Conservation (phyloP, 2,797 vertebrate genomes). For the Silurus aristotelis region DNA sequence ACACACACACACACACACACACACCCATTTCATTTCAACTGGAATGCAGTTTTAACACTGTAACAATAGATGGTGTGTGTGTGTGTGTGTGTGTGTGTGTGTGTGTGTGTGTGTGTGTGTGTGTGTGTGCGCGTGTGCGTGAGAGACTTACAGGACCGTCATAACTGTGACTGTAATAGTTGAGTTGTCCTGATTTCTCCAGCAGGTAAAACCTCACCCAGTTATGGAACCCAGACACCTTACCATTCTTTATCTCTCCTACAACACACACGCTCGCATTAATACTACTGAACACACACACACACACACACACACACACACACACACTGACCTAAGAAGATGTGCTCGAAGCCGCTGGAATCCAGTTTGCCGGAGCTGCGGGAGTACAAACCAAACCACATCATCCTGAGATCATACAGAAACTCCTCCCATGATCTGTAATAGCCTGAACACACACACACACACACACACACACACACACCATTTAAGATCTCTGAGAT, state of each 20-base stretch:
- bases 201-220: slow-evolving; percentile 93
- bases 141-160: slow-evolving; percentile 84
- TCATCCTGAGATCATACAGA: slow-evolving; percentile 82
- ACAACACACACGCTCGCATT: slow-evolving; percentile 5
- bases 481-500: background rate
- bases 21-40: background rate
- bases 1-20: background rate
- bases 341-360: slow-evolving; percentile 95
- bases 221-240: slow-evolving; percentile 89
- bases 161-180: slow-evolving; percentile 92
- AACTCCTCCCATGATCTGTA: slow-evolving; percentile 84
- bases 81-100: slow-evolving; percentile 1
- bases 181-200: slow-evolving; percentile 79
- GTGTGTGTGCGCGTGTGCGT: no score
- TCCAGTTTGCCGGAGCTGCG: slow-evolving; percentile 72
- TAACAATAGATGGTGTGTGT: background rate
- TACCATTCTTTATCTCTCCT: slow-evolving; percentile 91
- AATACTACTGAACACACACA: slow-evolving; percentile 47
- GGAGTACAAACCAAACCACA: slow-evolving; percentile 97
- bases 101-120: background rate
- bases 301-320: background rate
- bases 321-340: slow-evolving; percentile 83
- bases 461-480: slow-evolving; percentile 12
- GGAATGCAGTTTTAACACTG: no score
- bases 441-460: slow-evolving; percentile 66